Conservation (phyloP, 2,113 vertebrate species). For the Furnarius figulus region DNA sequence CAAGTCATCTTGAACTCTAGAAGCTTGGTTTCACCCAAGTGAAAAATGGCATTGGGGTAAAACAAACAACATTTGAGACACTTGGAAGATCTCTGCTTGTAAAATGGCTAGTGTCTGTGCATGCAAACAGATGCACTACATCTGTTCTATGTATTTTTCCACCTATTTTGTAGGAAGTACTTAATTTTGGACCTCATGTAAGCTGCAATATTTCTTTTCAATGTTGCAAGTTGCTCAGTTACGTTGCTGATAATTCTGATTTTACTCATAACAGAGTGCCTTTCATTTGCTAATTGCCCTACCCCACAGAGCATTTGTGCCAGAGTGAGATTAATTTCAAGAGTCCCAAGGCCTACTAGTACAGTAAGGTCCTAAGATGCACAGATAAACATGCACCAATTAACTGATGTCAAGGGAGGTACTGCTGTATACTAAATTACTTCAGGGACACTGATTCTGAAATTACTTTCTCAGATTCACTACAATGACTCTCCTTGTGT, state of each 20-base stretch:
- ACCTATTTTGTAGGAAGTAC: neutral
- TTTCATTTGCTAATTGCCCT: constrained; percentile 19
- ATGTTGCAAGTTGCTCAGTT: neutral
- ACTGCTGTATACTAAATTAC: neutral
- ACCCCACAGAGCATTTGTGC: neutral
- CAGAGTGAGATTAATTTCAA: constrained; percentile 17
- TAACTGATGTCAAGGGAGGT: neutral
- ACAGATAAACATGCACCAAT: neutral
- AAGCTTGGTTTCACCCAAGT: neutral
- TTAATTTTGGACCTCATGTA: neutral
- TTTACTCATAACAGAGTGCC: constrained; percentile 26
- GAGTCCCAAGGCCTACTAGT: neutral
- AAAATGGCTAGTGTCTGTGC: neutral
- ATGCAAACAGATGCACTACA: neutral
- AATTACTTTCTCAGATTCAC: neutral
- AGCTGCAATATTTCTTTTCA: neutral
- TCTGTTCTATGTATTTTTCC: neutral
- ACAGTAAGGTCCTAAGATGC: neutral
- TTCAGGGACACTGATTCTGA: neutral
- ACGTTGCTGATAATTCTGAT: neutral
- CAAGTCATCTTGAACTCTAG: neutral
- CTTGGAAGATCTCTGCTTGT: neutral
- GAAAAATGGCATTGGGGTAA: neutral
- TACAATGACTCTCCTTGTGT: neutral
- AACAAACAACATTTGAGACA: neutral